Evolutionary conservation across 1,140 invertebrate species (phyloP), one percentile per base, ranked within the genome.

Genomic region (Pogonomyrmex barbatus): DNA sequence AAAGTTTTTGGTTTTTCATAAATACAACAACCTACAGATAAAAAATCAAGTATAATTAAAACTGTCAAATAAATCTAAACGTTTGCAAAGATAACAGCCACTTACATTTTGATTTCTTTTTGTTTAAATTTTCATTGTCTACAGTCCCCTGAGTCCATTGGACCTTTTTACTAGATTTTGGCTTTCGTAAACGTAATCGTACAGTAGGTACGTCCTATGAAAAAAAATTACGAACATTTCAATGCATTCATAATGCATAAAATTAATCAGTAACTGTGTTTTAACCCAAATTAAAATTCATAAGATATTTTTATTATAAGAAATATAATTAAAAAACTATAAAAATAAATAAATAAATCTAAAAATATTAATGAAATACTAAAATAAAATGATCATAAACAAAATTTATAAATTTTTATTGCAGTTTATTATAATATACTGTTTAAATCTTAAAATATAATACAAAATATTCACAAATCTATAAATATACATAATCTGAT

Each of bases 81-180:
- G 8, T 24, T n/a, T 62, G 14, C n/a, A 93, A 50, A 85, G 50
- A 75, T 36, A 63, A 58, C 71, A 84, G 36, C 63, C 73, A 62
- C 50, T 54, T 96, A 98, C 98, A 99, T 96, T 99, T 99, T 73
- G 98, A 99, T 95, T 99, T 99, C 94, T 98, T 98, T 94, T 97
- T 98, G 92, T 98, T 98, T 96, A 99, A 96, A 93, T 98, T 94
- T 95, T 99, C 98, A 95, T 99, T 99, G 93, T 99, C 98, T 24
- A 99, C 97, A 1, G 98, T 98, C 87, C 97, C 98, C 78, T 97
- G 96, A 42, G 97, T 97, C 97, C 98, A 99, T 89, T 97, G 96
- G 3, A 99, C 98, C 95, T 98, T 97, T 94, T 98, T 97, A 87
- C 96, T 96, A 54, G 96, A 96, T 92, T 96, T 96, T 0, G 97